Conservation (phyloP, 2,888 invertebrate genomes). For the Zygogramma bicolorata region DNA sequence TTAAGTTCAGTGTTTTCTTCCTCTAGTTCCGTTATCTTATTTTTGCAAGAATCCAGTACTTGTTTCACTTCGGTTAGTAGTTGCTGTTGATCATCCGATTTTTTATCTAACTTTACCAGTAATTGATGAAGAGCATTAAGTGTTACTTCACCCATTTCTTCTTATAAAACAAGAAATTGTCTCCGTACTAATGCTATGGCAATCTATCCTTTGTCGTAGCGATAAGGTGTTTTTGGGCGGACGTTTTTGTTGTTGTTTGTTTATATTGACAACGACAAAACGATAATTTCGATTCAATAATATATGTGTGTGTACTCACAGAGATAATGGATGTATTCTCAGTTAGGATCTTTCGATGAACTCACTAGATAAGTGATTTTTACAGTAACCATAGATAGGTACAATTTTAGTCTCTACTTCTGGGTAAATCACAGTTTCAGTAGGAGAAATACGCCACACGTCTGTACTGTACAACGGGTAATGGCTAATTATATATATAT, state of each 20-base stretch:
- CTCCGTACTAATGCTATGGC: neutral
- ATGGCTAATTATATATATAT: too few relatives aligned
- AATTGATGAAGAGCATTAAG: neutral
- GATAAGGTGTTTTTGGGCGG: neutral
- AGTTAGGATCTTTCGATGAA: neutral
- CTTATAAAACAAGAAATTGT: too few relatives aligned
- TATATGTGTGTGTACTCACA: neutral
- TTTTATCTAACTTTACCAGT: neutral
- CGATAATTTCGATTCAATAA: neutral
- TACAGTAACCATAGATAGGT: too few relatives aligned
- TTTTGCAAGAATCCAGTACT: neutral
- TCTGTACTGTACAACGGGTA: too few relatives aligned
- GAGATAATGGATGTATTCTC: neutral
- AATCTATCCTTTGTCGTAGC: too few relatives aligned
- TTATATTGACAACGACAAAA: neutral
- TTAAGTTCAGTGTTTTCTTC: neutral
- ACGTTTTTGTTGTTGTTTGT: neutral
- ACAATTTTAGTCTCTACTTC: too few relatives aligned
- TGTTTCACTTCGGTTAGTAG: neutral
- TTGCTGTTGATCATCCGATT: neutral
- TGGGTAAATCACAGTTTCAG: too few relatives aligned
- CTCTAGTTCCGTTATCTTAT: neutral
- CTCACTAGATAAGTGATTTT: too few relatives aligned
- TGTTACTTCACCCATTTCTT: neutral
- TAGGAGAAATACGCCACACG: too few relatives aligned